Percentiles rank a stretch among this genome's conserved stretches.
These are phyloP conservation scores for Prunella himalayana DNA, from an alignment of 2,113 vertebrate species.

Conservation along the genomic window DNA sequence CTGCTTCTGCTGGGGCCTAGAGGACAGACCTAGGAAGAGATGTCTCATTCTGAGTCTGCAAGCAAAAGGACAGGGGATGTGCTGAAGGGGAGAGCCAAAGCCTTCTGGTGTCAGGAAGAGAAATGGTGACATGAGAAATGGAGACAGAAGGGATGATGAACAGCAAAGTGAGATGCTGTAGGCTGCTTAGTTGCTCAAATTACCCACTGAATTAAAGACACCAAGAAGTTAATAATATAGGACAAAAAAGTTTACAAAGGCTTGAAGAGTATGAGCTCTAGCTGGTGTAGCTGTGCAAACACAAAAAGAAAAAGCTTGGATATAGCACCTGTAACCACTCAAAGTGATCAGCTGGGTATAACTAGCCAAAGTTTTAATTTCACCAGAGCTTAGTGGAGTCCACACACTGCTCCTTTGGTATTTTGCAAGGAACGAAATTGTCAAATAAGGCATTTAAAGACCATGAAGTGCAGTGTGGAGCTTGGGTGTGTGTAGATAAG, in stretches of 20 bases:
- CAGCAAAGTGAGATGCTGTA: background rate
- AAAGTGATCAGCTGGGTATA: background rate
- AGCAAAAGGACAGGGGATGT: background rate
- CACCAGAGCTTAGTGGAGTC: background rate
- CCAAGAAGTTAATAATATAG: background rate
- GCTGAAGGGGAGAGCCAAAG: background rate
- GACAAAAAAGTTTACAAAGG: background rate
- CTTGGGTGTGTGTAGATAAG: background rate
- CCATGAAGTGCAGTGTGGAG: background rate
- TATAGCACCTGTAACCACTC: background rate
- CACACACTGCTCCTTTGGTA: background rate
- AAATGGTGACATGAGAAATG: background rate
- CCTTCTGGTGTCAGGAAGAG: background rate
- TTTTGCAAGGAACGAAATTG: background rate
- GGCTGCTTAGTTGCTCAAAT: background rate
- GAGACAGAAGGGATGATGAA: background rate
- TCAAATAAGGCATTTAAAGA: background rate
- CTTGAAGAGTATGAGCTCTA: background rate
- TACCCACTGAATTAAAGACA: background rate
- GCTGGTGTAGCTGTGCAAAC: background rate
- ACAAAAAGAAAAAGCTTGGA: background rate
- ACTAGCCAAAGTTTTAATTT: background rate
- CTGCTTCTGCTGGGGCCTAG: background rate
- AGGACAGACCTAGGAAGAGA: background rate
- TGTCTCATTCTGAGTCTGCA: background rate